These are phyloP conservation scores for Hirudo medicinalis DNA, from an alignment of 1,140 invertebrate genomes.

Conservation along the genomic window DNA sequence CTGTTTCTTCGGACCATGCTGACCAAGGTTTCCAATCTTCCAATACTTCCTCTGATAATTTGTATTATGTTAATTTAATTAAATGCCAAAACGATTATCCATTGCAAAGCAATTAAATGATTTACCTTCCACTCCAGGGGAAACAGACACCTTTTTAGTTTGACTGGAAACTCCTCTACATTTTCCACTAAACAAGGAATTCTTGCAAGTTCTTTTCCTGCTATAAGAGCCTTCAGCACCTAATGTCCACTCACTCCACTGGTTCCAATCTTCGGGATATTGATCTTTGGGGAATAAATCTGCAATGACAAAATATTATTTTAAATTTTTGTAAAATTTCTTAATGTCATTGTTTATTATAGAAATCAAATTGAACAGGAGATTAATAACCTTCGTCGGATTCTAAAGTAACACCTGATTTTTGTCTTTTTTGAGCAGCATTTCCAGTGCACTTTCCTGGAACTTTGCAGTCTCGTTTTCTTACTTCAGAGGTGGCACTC, in stretches of 20 bases:
- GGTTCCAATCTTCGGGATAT: conserved; percentile 5
- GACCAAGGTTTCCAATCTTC: conserved; percentile 8
- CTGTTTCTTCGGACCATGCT: not conserved
- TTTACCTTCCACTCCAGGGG: too few relatives aligned
- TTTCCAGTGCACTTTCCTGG: conserved; percentile 1
- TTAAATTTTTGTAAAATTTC: too few relatives aligned
- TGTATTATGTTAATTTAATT: too few relatives aligned
- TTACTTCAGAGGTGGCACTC: too few relatives aligned
- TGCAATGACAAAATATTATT: too few relatives aligned
- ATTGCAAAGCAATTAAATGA: too few relatives aligned
- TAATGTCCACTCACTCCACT: not conserved
- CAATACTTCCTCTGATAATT: not conserved
- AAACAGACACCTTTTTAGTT: not conserved
- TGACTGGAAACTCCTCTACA: not conserved
- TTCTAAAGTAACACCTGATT: not conserved
- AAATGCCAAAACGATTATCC: too few relatives aligned
- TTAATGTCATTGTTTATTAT: too few relatives aligned
- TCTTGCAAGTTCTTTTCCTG: not conserved
- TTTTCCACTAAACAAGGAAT: not conserved
- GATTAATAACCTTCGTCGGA: too few relatives aligned
- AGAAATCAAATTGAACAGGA: too few relatives aligned
- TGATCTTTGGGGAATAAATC: not conserved
- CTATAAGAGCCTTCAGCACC: not conserved
- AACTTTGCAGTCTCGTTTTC: too few relatives aligned
- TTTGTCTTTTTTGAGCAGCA: not conserved